Percentiles rank a stretch among this genome's conserved stretches.
Conservation (phyloP, 2,797 vertebrate genomes). For the Enteromius argenteus region DNA sequence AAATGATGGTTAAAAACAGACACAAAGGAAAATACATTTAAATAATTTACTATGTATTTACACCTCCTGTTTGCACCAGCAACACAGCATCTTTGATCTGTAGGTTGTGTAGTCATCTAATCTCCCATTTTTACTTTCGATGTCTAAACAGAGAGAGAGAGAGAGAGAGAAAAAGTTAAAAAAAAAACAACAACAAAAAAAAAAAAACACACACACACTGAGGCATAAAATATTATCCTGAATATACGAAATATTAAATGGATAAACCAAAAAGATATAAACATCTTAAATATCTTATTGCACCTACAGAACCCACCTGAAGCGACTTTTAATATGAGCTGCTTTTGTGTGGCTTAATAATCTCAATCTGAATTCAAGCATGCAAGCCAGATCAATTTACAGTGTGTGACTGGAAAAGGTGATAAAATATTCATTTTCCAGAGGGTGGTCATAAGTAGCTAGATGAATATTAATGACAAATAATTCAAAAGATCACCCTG, state of each 20-base stretch:
- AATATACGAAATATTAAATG: background rate
- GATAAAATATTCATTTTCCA: constrained; percentile 33
- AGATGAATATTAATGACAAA: constrained; percentile 12
- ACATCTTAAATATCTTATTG: background rate
- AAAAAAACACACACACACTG: background rate
- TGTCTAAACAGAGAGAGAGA: constrained; percentile 77
- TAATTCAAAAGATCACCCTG: constrained; percentile 13
- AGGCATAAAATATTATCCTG: background rate
- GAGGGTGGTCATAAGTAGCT: constrained; percentile 13
- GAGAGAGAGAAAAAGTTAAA: background rate
- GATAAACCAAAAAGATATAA: background rate
- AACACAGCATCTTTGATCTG: constrained; percentile 70
- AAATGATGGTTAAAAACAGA: constrained; percentile 78
- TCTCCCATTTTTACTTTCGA: constrained; percentile 99
- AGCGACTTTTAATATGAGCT: constrained; percentile 11
- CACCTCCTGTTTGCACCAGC: constrained; percentile 81
- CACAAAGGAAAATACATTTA: constrained; percentile 83
- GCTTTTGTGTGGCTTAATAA: background rate
- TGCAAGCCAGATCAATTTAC: constrained; percentile 19
- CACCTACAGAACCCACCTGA: background rate
- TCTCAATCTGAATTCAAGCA: constrained; percentile 16
- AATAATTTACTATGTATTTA: constrained; percentile 96
- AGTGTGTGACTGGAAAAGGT: constrained; percentile 9
- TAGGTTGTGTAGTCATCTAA: constrained; percentile 71
- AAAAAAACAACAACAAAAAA: background rate